Evolutionary conservation across 2,888 invertebrate species (phyloP), one percentile per base, ranked within the genome.

Genomic region (Antheraea yamamai): DNA sequence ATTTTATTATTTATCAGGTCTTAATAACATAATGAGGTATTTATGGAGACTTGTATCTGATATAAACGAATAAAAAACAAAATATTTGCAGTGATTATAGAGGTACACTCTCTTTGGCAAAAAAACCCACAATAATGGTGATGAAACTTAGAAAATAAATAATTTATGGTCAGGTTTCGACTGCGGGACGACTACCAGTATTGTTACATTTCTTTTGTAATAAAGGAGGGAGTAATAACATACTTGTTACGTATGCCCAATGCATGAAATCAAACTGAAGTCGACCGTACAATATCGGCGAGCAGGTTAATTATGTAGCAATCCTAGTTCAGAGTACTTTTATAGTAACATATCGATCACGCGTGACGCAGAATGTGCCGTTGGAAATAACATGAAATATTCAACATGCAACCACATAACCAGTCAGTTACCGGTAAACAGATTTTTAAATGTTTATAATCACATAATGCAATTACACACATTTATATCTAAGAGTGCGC

Each of bases 311-410:
- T 66, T 30, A 66, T 66, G 64, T 30, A 66, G 30, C 64, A 66
- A 66, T 66, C 30, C 64, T 4, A 66, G 64, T 26, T 64, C 23
- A 26, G 6, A 66, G 64, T 66, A 66, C 64, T 66, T 64, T 66
- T 66, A 66, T 66, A 66, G 30, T 66, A 66, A 16, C 64, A 66
- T 66, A 66, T 66, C 64, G 64, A 66, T 66, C 64, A 66, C 64
- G 64, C 64, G 64, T 66, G 64, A 66, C 64, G 64, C 16, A 66
- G 30, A 66, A 66, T 66, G 64, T 66, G 16, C 64, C 64, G 64
- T 66, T 66, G 30, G 64, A 66, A 66, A 30, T 66, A 66, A 61
- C 61, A 23, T 61, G 61, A 23, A 61, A 61, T 30, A 66, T 66
- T 30, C 26, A 2, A 66, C 64, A 66, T 66, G 26, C 30, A 66